These are phyloP conservation scores for Andrena bicolor DNA, from an alignment of 2,888 invertebrate species.

Conservation along the genomic window DNA sequence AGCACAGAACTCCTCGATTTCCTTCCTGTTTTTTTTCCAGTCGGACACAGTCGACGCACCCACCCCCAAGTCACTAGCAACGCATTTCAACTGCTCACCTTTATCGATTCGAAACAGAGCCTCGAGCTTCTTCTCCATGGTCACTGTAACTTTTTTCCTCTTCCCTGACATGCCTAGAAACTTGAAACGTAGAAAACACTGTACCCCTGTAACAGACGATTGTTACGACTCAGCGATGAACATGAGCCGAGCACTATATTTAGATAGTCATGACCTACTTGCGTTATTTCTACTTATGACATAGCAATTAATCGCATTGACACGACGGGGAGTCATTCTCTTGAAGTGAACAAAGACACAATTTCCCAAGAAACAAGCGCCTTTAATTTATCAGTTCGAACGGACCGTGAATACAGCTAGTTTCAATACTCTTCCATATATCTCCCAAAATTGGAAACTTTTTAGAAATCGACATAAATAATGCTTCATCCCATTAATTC, in stretches of 20 bases:
- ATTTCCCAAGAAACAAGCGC: slow-evolving; percentile 6
- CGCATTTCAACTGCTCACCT: slow-evolving; percentile 24
- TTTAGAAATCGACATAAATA: too few species aligned
- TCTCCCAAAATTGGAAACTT: too few species aligned
- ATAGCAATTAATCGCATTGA: slow-evolving; percentile 35
- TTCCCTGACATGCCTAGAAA: slow-evolving; percentile 38
- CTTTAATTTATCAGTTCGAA: background rate
- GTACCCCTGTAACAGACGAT: slow-evolving; percentile 20
- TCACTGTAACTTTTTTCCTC: slow-evolving; percentile 42
- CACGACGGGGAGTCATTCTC: slow-evolving; percentile 9
- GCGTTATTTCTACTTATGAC: slow-evolving; percentile 5
- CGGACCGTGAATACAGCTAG: background rate
- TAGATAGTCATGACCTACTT: slow-evolving; percentile 35
- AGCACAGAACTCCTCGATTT: slow-evolving; percentile 33
- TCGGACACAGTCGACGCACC: slow-evolving; percentile 34
- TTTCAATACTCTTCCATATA: background rate
- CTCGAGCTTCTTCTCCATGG: slow-evolving; percentile 35
- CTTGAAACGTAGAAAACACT: slow-evolving; percentile 13
- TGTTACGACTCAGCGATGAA: background rate
- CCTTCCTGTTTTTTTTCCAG: slow-evolving; percentile 40
- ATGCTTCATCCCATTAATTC: too few species aligned
- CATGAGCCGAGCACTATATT: background rate
- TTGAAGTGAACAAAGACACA: background rate
- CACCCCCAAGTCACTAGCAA: slow-evolving; percentile 32
- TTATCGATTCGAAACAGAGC: slow-evolving; percentile 35